A percentile compares a stretch with the other conserved stretches of the same genome.
phyloP scores from a whole-genome alignment of 1,140 invertebrate species.

The Leucophenga varia region DNA sequence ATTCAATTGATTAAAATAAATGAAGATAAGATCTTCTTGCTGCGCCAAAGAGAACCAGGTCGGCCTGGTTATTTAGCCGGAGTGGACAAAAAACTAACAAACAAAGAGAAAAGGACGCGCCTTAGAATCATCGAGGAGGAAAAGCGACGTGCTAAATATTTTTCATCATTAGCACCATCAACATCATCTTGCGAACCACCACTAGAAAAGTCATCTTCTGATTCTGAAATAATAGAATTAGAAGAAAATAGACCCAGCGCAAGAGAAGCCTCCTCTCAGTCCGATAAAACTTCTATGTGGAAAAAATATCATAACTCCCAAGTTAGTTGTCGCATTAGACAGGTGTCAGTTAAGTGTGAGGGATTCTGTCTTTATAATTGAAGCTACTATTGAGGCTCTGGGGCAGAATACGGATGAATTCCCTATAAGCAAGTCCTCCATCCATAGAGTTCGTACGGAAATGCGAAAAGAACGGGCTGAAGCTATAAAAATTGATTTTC shows the following conservation, averaged over 20 bases:
- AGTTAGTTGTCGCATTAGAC: constrained; percentile 10
- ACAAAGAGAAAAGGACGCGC: constrained; percentile 26
- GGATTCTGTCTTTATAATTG: constrained; percentile 4
- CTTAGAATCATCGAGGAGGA: constrained; percentile 12
- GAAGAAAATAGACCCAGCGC: no score
- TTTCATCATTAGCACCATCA: constrained; percentile 3
- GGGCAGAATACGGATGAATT: constrained; percentile 1
- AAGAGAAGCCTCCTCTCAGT: no score
- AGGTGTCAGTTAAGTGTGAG: constrained; percentile 8
- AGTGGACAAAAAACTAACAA: constrained; percentile 30
- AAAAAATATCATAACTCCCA: constrained; percentile 7
- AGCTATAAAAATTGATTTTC: constrained; percentile 7
- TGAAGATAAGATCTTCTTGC: constrained; percentile 37
- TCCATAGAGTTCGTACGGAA: constrained; percentile 7
- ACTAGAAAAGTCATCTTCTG: no score
- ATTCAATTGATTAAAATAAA: constrained; percentile 20
- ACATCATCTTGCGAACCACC: background rate
- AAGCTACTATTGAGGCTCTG: constrained; percentile 1
- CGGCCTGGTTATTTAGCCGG: constrained; percentile 23
- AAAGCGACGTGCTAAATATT: constrained; percentile 11
- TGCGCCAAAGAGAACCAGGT: constrained; percentile 27
- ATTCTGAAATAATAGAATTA: no score
- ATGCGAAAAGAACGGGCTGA: constrained; percentile 9
- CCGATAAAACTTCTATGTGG: constrained; percentile 1
- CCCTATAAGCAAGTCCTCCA: constrained; percentile 8